A percentile compares a stretch with the other conserved stretches of the same genome.
Conservation (phyloP, 2,888 invertebrate species). For the Fragum fragum region DNA sequence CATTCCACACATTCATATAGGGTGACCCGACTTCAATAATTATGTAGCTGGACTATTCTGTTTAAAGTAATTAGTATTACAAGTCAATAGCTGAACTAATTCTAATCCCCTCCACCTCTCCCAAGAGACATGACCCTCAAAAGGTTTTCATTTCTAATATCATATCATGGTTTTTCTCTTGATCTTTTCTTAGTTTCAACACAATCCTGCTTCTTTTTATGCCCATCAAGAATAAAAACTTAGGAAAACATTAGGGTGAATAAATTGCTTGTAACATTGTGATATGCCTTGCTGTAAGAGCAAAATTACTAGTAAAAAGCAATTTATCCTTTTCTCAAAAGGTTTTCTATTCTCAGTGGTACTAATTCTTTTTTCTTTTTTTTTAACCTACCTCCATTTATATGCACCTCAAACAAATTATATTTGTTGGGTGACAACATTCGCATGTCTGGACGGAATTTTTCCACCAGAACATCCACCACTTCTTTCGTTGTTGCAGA, state of each 20-base stretch:
- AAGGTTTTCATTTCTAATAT: too few species aligned
- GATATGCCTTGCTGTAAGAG: neutral
- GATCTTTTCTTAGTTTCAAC: too few species aligned
- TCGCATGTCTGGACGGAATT: conserved; percentile 99
- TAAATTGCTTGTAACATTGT: too few species aligned
- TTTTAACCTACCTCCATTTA: conserved; percentile 91
- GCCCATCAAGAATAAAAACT: too few species aligned
- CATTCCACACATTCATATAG: conserved; percentile 23
- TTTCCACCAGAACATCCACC: conserved; percentile 98
- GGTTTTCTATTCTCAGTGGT: too few species aligned
- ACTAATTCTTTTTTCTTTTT: too few species aligned
- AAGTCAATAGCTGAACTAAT: conserved; percentile 12
- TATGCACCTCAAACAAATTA: conserved; percentile 90
- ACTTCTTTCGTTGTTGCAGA: conserved; percentile 98
- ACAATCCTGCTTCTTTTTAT: too few species aligned
- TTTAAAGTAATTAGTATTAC: conserved; percentile 29
- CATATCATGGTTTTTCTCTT: too few species aligned
- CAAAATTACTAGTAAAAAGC: neutral
- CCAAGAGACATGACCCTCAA: too few species aligned
- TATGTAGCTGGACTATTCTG: conserved; percentile 13
- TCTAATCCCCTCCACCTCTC: neutral
- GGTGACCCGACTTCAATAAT: conserved; percentile 20
- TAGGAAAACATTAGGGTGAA: neutral
- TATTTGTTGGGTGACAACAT: conserved; percentile 90
- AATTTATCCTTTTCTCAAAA: too few species aligned